Conservation (phyloP, 2,113 vertebrate genomes). For the Ptychochromis oligacanthus region DNA sequence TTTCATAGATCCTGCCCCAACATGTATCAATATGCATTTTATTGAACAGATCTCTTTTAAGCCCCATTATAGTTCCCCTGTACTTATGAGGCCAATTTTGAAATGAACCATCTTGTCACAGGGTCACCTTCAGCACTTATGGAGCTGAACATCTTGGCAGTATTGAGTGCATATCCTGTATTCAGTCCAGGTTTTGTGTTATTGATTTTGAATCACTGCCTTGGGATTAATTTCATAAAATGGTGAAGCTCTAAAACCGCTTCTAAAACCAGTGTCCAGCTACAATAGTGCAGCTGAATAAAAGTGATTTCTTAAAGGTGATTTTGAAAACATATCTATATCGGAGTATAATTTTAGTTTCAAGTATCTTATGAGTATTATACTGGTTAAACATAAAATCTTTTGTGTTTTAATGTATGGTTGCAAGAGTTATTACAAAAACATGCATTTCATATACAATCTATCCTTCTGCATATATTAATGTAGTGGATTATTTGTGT, state of each 20-base stretch:
- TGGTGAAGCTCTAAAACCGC: conserved; percentile 4
- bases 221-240: conserved; percentile 7
- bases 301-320: background rate
- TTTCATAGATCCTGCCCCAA: conserved; percentile 13
- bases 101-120: conserved; percentile 8
- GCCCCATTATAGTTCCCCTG: conserved; percentile 31
- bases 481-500: background rate
- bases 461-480: background rate
- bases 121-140: conserved; percentile 51
- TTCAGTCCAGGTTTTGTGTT: background rate
- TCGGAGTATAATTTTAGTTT: background rate
- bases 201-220: background rate
- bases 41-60: conserved; percentile 48
- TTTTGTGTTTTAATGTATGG: background rate
- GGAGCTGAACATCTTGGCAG: conserved; percentile 16
- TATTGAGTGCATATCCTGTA: background rate
- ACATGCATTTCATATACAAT: no score
- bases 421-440: background rate
- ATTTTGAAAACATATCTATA: background rate
- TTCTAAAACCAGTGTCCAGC: background rate
- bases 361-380: background rate
- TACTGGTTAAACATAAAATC: background rate
- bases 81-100: conserved; percentile 21
- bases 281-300: background rate
- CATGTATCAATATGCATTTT: conserved; percentile 47